These are phyloP conservation scores for Aix galericulata DNA, from an alignment of 2,113 vertebrate species.

Conservation along the genomic window DNA sequence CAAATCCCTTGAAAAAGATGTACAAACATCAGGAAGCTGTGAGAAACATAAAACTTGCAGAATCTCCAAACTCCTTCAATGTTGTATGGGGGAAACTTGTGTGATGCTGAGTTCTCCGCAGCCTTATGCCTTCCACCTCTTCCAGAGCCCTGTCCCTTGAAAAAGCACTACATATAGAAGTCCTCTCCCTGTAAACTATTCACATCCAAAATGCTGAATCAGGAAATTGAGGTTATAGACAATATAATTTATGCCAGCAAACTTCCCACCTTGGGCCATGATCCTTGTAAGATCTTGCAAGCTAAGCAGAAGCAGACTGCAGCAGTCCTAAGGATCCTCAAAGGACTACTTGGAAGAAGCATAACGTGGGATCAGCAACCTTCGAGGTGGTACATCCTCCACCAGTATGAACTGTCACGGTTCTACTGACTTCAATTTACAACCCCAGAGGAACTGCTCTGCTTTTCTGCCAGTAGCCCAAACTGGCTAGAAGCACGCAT, in stretches of 20 bases:
- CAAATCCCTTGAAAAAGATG: background rate
- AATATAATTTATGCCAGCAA: constrained; percentile 47
- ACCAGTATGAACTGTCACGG: background rate
- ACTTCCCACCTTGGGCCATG: constrained; percentile 50
- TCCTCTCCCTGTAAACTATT: background rate
- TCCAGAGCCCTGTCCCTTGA: background rate
- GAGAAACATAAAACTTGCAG: background rate
- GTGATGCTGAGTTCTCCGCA: background rate
- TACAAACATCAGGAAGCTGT: background rate
- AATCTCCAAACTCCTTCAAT: background rate
- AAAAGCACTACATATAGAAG: background rate
- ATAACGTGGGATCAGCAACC: background rate
- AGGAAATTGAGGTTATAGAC: background rate
- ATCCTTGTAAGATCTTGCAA: constrained; percentile 57
- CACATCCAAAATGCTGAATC: constrained; percentile 31
- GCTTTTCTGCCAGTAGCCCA: background rate
- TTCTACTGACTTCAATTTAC: constrained; percentile 1
- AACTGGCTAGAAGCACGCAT: background rate
- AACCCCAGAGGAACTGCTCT: background rate
- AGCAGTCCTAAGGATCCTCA: constrained; percentile 45
- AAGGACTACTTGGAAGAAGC: constrained; percentile 24
- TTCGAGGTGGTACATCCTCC: constrained; percentile 7
- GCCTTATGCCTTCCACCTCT: background rate
- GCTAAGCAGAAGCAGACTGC: constrained; percentile 53
- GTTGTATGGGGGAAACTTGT: background rate